Conservation (phyloP, 2,113 vertebrate species). For the Chaenocephalus aceratus region DNA sequence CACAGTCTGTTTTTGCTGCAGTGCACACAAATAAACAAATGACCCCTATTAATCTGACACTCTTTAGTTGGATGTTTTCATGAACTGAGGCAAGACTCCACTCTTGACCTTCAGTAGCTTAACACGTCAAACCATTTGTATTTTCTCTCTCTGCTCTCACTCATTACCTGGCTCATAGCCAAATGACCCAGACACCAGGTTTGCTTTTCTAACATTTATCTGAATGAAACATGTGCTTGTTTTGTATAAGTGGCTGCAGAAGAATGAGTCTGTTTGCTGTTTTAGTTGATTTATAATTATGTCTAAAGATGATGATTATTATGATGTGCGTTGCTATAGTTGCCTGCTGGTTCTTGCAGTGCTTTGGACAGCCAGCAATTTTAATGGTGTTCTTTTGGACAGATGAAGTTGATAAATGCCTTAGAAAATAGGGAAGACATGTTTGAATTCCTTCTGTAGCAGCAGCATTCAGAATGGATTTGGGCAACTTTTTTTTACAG, state of each 20-base stretch:
- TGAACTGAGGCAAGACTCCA: not conserved
- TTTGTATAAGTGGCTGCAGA: not conserved
- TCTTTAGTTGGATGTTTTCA: not conserved
- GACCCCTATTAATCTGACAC: not conserved
- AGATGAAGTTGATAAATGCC: slow-evolving; percentile 28
- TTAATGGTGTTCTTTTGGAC: slow-evolving; percentile 20
- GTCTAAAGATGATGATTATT: not conserved
- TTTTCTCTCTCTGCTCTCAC: slow-evolving; percentile 1
- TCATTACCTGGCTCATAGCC: slow-evolving; percentile 3
- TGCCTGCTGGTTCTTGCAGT: not conserved
- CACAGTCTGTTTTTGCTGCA: not conserved
- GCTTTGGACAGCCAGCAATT: not conserved
- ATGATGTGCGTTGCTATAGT: not conserved
- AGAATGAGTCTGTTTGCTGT: not conserved
- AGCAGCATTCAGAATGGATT: slow-evolving; percentile 29
- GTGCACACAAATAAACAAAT: not conserved
- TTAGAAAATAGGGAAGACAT: not conserved
- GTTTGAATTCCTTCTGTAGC: slow-evolving; percentile 42
- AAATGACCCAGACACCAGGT: slow-evolving; percentile 13
- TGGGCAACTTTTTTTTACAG: not conserved
- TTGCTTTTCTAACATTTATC: slow-evolving; percentile 22
- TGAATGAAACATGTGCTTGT: slow-evolving; percentile 12
- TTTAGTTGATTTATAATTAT: slow-evolving; percentile 15
- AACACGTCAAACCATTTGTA: not conserved
- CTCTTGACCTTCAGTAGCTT: not conserved